These are phyloP conservation scores for Nomada ferruginata DNA, from an alignment of 2,888 invertebrate genomes.

Conservation along the genomic window DNA sequence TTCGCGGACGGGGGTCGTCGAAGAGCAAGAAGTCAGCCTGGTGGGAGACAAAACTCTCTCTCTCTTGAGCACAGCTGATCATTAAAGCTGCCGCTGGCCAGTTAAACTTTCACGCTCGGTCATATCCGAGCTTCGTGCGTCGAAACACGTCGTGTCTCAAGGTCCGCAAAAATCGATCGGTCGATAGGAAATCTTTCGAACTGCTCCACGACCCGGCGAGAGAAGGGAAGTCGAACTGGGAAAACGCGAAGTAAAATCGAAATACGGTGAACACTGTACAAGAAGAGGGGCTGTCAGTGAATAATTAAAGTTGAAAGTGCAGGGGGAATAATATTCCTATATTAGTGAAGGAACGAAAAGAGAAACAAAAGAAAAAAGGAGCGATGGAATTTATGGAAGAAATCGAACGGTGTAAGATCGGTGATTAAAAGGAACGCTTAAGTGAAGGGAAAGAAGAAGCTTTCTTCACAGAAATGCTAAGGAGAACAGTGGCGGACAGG, in stretches of 20 bases:
- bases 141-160: constrained; percentile 51
- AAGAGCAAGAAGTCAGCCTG: constrained; percentile 48
- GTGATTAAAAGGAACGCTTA: not conserved
- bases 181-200: not conserved
- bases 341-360: no score
- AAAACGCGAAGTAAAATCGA: no score
- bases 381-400: no score
- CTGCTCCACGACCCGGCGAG: no score
- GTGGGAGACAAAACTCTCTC: constrained; percentile 81
- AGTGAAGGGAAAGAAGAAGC: not conserved
- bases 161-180: constrained; percentile 41
- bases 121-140: constrained; percentile 74
- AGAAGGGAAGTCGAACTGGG: no score
- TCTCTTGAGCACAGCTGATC: constrained; percentile 79
- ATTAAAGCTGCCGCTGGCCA: constrained; percentile 79
- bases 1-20: constrained; percentile 43
- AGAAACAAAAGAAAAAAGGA: no score
- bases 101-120: constrained; percentile 83
- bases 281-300: no score
- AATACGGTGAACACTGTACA: no score
- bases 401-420: not conserved
- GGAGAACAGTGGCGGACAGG: constrained; percentile 11
- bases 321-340: no score
- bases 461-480: constrained; percentile 24
- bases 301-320: no score